A percentile compares a stretch with the other conserved stretches of the same genome.
phyloP scores from a whole-genome alignment of 2,888 invertebrate genomes.

The Idaea straminata region DNA sequence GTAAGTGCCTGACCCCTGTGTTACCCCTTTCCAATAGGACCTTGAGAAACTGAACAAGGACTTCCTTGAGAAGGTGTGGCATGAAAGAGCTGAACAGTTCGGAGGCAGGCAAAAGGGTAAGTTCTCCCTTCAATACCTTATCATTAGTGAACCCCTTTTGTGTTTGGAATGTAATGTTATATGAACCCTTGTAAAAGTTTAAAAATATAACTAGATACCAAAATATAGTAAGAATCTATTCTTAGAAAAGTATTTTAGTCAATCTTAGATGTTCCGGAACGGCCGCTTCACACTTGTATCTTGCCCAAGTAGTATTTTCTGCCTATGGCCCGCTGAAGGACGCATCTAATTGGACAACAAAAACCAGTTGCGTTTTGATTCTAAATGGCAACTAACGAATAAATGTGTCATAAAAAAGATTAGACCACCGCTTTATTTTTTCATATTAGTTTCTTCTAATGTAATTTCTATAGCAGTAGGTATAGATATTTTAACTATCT shows the following conservation, averaged over 20 bases:
- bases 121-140: constrained; percentile 47
- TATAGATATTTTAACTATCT: not conserved
- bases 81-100: constrained; percentile 92
- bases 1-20: constrained; percentile 47
- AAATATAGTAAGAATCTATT: not conserved
- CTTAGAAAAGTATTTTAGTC: no score
- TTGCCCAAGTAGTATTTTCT: no score
- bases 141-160: not conserved
- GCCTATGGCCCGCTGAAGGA: no score
- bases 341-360: no score
- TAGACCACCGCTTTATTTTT: no score
- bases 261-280: no score
- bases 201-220: not conserved
- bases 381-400: no score
- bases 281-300: no score
- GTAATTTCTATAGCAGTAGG: no score
- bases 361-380: no score
- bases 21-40: constrained; percentile 84
- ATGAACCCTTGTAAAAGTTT: not conserved
- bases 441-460: no score
- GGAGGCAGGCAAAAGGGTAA: constrained; percentile 94
- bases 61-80: constrained; percentile 91
- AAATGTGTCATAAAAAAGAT: no score
- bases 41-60: constrained; percentile 92
- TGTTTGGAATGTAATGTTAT: not conserved